Conservation (phyloP, 2,797 vertebrate species). For the Serranus cabrilla region DNA sequence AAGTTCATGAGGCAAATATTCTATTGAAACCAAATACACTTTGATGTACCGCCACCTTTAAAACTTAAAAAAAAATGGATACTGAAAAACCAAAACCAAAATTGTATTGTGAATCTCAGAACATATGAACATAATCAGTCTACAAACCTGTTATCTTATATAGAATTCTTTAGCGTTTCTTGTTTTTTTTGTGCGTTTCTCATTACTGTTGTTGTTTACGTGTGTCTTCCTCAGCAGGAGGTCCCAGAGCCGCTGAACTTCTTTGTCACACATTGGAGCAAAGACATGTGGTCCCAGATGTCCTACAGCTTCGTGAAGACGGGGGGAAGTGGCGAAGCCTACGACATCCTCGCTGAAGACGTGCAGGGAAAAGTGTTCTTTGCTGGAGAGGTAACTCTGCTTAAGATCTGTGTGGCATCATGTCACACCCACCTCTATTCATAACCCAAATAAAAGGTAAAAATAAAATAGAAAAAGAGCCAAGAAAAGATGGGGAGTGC, state of each 20-base stretch:
- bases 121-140: too few relatives aligned
- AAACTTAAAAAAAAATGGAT: too few relatives aligned
- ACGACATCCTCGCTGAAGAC: slow-evolving; percentile 96
- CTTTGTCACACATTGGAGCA: slow-evolving; percentile 94
- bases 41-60: too few relatives aligned
- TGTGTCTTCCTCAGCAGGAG: slow-evolving; percentile 82
- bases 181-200: background rate
- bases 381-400: slow-evolving; percentile 91
- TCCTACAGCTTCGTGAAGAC: slow-evolving; percentile 98
- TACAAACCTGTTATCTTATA: background rate
- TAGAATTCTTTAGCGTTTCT: background rate
- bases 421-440: too few relatives aligned
- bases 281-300: slow-evolving; percentile 96
- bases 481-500: too few relatives aligned
- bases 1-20: background rate
- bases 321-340: slow-evolving; percentile 96
- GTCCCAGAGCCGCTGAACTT: slow-evolving; percentile 93
- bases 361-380: slow-evolving; percentile 96
- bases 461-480: too few relatives aligned
- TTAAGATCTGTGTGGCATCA: background rate
- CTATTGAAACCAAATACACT: background rate
- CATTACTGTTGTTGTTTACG: background rate
- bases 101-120: too few relatives aligned
- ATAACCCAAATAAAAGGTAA: too few relatives aligned
- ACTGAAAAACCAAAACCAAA: too few relatives aligned